phyloP scores from a whole-genome alignment of 2,888 invertebrate genomes.

The Pemphredon lugubris region DNA sequence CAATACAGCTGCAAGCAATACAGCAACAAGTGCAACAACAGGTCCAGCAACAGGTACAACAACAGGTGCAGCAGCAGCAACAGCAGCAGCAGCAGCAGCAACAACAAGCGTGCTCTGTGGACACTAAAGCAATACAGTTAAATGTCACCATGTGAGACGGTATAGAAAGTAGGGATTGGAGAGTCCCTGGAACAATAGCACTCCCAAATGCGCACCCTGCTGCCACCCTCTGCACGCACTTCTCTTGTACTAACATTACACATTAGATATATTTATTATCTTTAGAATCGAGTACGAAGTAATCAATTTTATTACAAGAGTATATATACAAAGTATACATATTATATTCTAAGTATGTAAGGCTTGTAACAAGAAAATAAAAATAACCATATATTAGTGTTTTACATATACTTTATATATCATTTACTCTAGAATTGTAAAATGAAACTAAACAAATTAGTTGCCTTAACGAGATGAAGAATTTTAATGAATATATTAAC shows the following conservation, averaged over 20 bases:
- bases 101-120: constrained; percentile 77
- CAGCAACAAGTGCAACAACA: constrained; percentile 78
- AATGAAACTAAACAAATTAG: constrained; percentile 76
- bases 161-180: constrained; percentile 73
- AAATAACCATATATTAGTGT: constrained; percentile 81
- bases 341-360: constrained; percentile 80
- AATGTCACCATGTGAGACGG: constrained; percentile 80
- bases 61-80: constrained; percentile 75
- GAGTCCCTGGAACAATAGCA: constrained; percentile 75
- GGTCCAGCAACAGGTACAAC: constrained; percentile 76
- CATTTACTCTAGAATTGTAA: constrained; percentile 79
- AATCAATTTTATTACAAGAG: constrained; percentile 81
- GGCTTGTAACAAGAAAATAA: constrained; percentile 81
- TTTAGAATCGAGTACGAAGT: constrained; percentile 78
- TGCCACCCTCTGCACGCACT: constrained; percentile 81
- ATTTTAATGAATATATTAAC: constrained; percentile 72
- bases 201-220: constrained; percentile 77
- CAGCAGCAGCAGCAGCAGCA: constrained; percentile 76
- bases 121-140: constrained; percentile 80
- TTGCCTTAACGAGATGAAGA: constrained; percentile 76
- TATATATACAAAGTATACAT: constrained; percentile 80
- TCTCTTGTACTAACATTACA: constrained; percentile 80
- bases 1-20: constrained; percentile 72
- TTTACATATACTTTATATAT: constrained; percentile 81
- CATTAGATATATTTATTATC: constrained; percentile 80